Base-by-base conservation (phyloP, 2,888 invertebrate genomes). In the Polydrusus cervinus region DNA sequence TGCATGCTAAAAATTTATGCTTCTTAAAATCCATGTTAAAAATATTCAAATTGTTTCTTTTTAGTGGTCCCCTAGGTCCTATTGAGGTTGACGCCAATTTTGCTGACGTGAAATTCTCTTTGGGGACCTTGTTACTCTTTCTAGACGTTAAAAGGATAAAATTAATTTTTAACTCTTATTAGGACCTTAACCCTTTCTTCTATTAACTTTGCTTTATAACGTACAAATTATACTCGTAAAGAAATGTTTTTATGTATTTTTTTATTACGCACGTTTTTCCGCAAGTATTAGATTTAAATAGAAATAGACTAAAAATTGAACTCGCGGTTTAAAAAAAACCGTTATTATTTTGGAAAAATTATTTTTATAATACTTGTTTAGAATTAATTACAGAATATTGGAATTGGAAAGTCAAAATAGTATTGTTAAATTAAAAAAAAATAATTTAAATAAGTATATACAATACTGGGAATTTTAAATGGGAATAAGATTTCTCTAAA, bases 11-110 rank as follows among this genome's bases (percentile, higher is more conserved):
- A 87, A 87, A 87, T 87, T 86, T 87, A 86, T 86, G 87, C 87
- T 86, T 87, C 87, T 87, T 87, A 88, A 89, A 89, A 88, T 88
- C 88, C 88, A 88, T 88, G 88, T 88, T 86, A 87, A 87, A 89
- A 88, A 88, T 89, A 89, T 89, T 89, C 88, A 89, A 88, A 88
- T 88, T 87, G 87, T 87, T 86, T 87, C 87, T 87, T 87, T 88
- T 88, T 87, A 88, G 83, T 81, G 84, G 84, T 85, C 88, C 85
- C 87, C 70, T 45, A 84, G 86, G 88, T 81, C 83, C 86, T 85
- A 87, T 88, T 88, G 87, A 87, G 88, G 88, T 88, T 88, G 88
- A 88, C 88, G 87, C 86, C 88, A 88, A 88, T 88, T 88, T 88
- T 87, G 84, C 86, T 85, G 87, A 87, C 88, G 87, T 87, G 86